Percentiles rank a stretch among this genome's conserved stretches.
Conservation (phyloP, 2,888 invertebrate genomes). For the Hoplodrina blanda region DNA sequence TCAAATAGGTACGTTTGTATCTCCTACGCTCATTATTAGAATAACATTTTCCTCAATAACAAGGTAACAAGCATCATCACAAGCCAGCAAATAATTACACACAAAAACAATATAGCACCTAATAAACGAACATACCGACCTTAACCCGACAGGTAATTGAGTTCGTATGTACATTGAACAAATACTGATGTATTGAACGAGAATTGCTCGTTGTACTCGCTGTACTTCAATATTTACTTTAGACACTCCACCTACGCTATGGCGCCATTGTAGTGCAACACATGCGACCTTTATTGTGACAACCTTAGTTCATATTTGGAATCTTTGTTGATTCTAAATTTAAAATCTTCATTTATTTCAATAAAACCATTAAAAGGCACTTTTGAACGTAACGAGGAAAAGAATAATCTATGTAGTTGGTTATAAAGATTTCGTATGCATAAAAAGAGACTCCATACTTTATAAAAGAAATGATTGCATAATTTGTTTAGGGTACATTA, state of each 20-base stretch:
- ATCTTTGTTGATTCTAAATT: not conserved
- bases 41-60: not conserved
- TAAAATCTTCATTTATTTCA: no score
- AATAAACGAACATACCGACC: slow-evolving; percentile 10
- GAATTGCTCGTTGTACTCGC: slow-evolving; percentile 9
- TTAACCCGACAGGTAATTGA: slow-evolving; percentile 38
- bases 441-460: no score
- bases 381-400: no score
- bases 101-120: slow-evolving; percentile 22
- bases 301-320: not conserved
- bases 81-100: not conserved
- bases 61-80: not conserved
- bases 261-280: slow-evolving; percentile 12
- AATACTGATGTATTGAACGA: slow-evolving; percentile 28
- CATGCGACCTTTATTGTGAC: slow-evolving; percentile 8
- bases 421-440: no score
- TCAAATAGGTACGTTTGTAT: not conserved
- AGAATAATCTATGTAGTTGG: no score
- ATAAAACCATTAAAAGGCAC: no score
- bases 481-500: no score
- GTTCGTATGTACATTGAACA: slow-evolving; percentile 28
- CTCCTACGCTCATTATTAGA: not conserved
- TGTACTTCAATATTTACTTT: slow-evolving; percentile 39
- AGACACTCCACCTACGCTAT: slow-evolving; percentile 15
- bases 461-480: no score